Evolutionary conservation across 2,888 invertebrate genomes (phyloP).

Genomic region (Plebejus anna): DNA sequence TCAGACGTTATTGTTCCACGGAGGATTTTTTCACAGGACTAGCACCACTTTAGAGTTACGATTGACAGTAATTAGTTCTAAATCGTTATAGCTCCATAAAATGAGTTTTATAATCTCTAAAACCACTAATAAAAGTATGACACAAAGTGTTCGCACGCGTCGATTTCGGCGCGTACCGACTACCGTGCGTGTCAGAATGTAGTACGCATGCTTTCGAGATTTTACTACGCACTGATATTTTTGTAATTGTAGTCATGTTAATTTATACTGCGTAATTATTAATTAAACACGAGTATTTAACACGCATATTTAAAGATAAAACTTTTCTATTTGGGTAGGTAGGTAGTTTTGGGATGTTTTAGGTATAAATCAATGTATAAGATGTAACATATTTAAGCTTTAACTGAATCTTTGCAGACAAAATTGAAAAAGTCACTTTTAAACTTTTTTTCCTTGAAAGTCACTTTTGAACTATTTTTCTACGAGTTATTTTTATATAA

Average conservation of each 20-base stretch:
- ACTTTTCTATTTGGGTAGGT: too few relatives aligned
- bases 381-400: too few relatives aligned
- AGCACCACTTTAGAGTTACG: conserved; percentile 64
- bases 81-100: conserved; percentile 71
- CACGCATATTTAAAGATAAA: too few relatives aligned
- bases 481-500: not conserved
- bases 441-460: not conserved
- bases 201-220: not conserved
- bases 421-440: not conserved
- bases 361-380: too few relatives aligned
- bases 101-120: conserved; percentile 56
- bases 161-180: not conserved
- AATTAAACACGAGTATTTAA: not conserved
- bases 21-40: conserved; percentile 60
- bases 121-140: conserved; percentile 46
- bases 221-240: not conserved
- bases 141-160: not conserved
- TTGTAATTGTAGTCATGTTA: not conserved
- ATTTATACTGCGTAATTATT: not conserved
- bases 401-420: not conserved
- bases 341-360: too few relatives aligned
- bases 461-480: not conserved
- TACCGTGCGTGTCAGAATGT: not conserved
- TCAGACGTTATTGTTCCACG: conserved; percentile 74
- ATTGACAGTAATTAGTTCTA: conserved; percentile 73